A percentile compares a stretch with the other conserved stretches of the same genome.
Evolutionary conservation across 2,113 vertebrate genomes (phyloP).

Genomic region (Axis porcinus): DNA sequence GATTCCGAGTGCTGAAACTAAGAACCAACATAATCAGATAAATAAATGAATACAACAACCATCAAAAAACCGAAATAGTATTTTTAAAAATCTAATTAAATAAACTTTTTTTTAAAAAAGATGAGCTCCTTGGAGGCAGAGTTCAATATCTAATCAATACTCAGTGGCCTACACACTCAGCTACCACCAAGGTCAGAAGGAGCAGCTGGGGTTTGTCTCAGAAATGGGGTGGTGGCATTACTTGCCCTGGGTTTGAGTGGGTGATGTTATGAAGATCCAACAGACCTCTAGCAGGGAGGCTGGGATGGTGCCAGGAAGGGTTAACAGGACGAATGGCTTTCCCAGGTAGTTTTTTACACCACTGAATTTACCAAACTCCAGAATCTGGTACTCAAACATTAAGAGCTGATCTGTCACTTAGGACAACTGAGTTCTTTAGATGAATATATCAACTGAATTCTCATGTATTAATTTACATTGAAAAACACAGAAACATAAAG

Average conservation of each 20-base stretch:
- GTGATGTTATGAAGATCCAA: neutral
- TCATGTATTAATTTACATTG: neutral
- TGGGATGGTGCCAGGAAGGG: neutral
- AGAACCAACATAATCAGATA: neutral
- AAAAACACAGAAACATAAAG: neutral
- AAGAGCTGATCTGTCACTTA: neutral
- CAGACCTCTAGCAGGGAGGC: neutral
- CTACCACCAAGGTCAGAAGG: neutral
- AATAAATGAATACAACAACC: neutral
- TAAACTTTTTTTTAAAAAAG: neutral
- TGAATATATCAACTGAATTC: neutral
- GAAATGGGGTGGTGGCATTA: neutral
- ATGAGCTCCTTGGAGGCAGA: neutral
- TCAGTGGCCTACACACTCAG: neutral
- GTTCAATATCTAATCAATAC: neutral
- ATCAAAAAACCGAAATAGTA: neutral
- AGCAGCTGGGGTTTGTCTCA: neutral
- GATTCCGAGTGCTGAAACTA: neutral
- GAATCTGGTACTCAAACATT: neutral
- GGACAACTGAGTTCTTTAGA: neutral
- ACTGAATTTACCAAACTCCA: neutral
- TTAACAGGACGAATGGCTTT: neutral
- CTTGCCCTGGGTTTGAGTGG: neutral
- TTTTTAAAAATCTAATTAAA: neutral
- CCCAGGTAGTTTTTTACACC: neutral